Percentiles rank a stretch among this genome's conserved stretches.
Evolutionary conservation across 1,140 invertebrate genomes (phyloP).

Genomic region (Nephila pilipes): DNA sequence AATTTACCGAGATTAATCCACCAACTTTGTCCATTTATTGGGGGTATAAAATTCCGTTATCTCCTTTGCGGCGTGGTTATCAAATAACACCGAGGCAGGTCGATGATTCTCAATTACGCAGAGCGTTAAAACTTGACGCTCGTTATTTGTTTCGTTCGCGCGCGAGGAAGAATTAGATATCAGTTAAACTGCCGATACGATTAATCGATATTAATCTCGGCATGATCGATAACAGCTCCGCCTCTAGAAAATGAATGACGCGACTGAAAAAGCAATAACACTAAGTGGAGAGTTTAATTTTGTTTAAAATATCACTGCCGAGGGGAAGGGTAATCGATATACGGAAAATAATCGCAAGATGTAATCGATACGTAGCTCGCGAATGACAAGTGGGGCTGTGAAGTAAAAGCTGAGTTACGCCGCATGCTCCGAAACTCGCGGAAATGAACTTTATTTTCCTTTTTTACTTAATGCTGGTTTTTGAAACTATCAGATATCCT

Average conservation of each 20-base stretch:
- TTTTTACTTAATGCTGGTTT: too few species aligned
- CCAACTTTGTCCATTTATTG: background rate
- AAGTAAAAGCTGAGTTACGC: background rate
- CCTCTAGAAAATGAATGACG: conserved; percentile 19
- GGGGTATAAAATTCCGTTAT: background rate
- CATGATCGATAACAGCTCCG: conserved; percentile 23
- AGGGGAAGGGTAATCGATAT: background rate
- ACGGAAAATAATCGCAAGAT: conserved; percentile 20
- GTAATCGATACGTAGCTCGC: background rate
- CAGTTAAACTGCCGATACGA: conserved; percentile 18
- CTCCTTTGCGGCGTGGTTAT: background rate
- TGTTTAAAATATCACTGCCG: conserved; percentile 31
- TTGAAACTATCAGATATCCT: too few species aligned
- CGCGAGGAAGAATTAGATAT: background rate
- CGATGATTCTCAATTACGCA: background rate
- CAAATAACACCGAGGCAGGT: background rate
- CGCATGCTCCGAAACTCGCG: background rate
- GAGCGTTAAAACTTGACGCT: background rate
- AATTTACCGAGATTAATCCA: too few species aligned
- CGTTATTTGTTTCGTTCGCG: background rate
- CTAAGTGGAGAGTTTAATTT: conserved; percentile 27
- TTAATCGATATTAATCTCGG: conserved; percentile 11
- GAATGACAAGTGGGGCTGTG: background rate
- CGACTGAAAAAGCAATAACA: conserved; percentile 21
- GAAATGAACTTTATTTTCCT: too few species aligned